These are phyloP conservation scores for Chouioia cunea DNA, from an alignment of 2,888 invertebrate species.

Conservation along the genomic window DNA sequence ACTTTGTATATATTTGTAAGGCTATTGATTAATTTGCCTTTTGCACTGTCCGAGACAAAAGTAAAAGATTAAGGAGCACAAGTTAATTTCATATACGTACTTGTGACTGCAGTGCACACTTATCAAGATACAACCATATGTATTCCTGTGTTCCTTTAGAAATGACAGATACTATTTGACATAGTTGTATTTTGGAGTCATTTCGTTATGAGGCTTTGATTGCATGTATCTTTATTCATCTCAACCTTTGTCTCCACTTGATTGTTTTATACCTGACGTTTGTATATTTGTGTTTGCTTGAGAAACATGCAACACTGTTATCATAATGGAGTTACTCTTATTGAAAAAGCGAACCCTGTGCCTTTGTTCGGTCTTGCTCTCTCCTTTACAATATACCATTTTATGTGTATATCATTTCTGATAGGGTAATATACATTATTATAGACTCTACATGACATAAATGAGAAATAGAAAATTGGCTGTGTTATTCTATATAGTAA, in stretches of 20 bases:
- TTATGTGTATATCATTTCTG: slow-evolving; percentile 28
- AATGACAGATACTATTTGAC: slow-evolving; percentile 14
- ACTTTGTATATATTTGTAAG: slow-evolving; percentile 9
- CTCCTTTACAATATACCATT: slow-evolving; percentile 36
- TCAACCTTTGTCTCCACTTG: slow-evolving; percentile 11
- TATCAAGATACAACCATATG: slow-evolving; percentile 26
- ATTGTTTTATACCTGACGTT: slow-evolving; percentile 37
- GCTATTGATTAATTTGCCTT: slow-evolving; percentile 17
- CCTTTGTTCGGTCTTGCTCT: slow-evolving; percentile 47
- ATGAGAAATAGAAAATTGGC: slow-evolving; percentile 44
- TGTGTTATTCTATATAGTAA: slow-evolving; percentile 45
- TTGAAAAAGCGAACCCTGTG: slow-evolving; percentile 41
- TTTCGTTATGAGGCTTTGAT: slow-evolving; percentile 14
- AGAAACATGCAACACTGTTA: slow-evolving; percentile 31
- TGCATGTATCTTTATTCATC: slow-evolving; percentile 21
- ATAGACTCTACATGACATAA: slow-evolving; percentile 23
- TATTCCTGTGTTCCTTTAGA: slow-evolving; percentile 32
- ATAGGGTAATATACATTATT: not conserved
- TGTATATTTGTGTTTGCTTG: not conserved
- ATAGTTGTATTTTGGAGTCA: slow-evolving; percentile 17
- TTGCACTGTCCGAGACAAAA: not conserved
- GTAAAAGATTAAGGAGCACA: not conserved
- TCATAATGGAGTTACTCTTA: slow-evolving; percentile 25
- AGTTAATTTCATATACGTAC: slow-evolving; percentile 1
- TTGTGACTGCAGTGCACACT: slow-evolving; percentile 13